Base-by-base conservation (phyloP, 2,888 invertebrate species). In the Hypomecis punctinalis region DNA sequence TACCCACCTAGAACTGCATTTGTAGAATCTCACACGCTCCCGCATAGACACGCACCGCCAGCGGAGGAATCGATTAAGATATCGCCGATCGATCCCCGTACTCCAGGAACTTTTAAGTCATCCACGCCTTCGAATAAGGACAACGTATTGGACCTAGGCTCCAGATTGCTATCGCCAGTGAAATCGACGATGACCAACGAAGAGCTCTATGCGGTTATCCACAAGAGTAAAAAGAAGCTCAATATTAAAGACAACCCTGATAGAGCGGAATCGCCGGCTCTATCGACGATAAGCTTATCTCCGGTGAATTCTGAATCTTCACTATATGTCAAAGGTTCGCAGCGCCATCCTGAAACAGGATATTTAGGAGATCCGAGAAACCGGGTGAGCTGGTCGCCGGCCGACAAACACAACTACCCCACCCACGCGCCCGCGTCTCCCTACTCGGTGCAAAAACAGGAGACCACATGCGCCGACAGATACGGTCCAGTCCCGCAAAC, bases 121-220 rank as follows among this genome's bases (percentile, higher is more conserved):
- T 96, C 96, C 9, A 96, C 96, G 13, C 96, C 96, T 8, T 94
- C 95, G 0, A 89, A 83, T 72, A 91, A 86, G 75, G 94, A 93
- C 76, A 92, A 92, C 58, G 88, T 93, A 7, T 72, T 89, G 4
- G 93, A 94, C 75, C 86, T 94, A 45, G 89, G 89, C 66, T 86
- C 88, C 6, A 94, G 91, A 79, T 75, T 95, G 66, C 76, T 95
- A 7, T 95, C 95, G 1, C 95, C 96, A 0, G 95, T 95, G 33
- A 96, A 95, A 83, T 95, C 96, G 2, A 95, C 95, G 0, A 96
- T 96, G 95, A 95, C 95, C n/a, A 96, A 96, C 73, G 96, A 96
- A 79, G 96, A 96, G 82, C 86, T 96, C 3, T 96, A 96, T 78
- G 95, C 96, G 3, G 95, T 96, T 11, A 96, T 96, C 70, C 96